Base-by-base conservation (phyloP, 2,797 vertebrate species). In the Myripristis murdjan region DNA sequence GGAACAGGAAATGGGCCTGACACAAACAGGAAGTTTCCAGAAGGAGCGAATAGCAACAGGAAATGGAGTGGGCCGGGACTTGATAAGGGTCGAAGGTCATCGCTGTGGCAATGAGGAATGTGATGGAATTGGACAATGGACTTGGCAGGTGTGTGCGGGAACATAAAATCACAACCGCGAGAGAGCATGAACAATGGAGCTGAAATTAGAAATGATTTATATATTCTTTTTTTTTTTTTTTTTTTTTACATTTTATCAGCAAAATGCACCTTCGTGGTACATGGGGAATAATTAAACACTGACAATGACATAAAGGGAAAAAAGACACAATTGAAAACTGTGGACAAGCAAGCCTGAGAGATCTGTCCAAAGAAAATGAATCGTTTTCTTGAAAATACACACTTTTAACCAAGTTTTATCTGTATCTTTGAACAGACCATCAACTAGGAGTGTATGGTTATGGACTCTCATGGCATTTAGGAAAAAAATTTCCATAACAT, bases 1-100 rank as follows among this genome's bases (percentile, higher is more conserved):
- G 91, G 89, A 92, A 89, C 91, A 84, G 93, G 95, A 95, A 95
- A 90, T 24, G 63, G 77, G 77, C 79, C 89, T 83, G 91, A 92
- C 90, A 93, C 83, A 95, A 95, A 95, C 95, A 95, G 95, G 95
- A 95, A 94, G 91, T 90, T 87, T 91, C 92, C 85, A 91, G 72
- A 81, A 91, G 88, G 90, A 91, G 81, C 63, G 83, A 92, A 91
- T 89, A 91, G 93, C 80, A 84, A 91, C 90, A 93, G 95, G 95
- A 95, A 95, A 94, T 75, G 82, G 81, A 91, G 84, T 87, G 89
- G 89, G 92, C 81, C 11, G 84, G 87, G 84, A 85, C 83, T 87
- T 51, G 79, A 85, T 89, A 82, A 90, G 84, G 90, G 91, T 90
- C 73, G 81, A 89, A 92, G 92, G 90, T 92, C 35, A 66, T 89